Evolutionary conservation across 1,140 invertebrate species (phyloP), one percentile per base, ranked within the genome.

Genomic region (Drosophila equinoxialis): DNA sequence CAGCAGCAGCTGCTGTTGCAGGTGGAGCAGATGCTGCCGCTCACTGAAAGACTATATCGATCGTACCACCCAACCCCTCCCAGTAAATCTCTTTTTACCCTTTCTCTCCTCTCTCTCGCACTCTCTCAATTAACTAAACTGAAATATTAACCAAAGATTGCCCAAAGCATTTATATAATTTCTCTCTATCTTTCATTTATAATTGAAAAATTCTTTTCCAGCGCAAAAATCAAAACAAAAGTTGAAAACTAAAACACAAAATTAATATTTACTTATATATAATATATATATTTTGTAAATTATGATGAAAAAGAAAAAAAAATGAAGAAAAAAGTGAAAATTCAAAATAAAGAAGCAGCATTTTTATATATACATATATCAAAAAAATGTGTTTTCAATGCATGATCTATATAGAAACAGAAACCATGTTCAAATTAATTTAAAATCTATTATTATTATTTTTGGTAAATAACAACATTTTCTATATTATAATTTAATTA

Each of bases 301-400:
- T 65, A 26, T 41, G 74, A 70, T 66, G 59, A 37, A 45, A 42
- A 58, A 65, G 60, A 10, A 37, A 37, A 10, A 35, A 35, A 10
- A 37, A 37, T 10, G 8, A 37, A 37, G 5, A 37, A 37, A 37
- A 11, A 37, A 37, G 5, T 10, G 7, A 10, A 37, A 37, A 73
- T 17, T 71, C 70, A 63, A 76, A 81, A 87, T 83, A 81, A 84
- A 87, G 87, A 82, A 71, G 68, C 70, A 84, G 64, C 59, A 73
- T 83, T 81, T 87, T 83, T 84, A 85, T 68, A 83, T 75, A 87
- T 74, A 63, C 68, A 60, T 51, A 87, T 39, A 68, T 65, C 63
- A 60, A 87, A 89, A 87, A 89, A 72, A 84, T 61, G 84, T 89
- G 84, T 89, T 87, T 89, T 89, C 78, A 42, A 62, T 63, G 73